A percentile compares a stretch with the other conserved stretches of the same genome.
Evolutionary conservation across 2,888 invertebrate genomes (phyloP).

Genomic region (Pardosa pseudoannulata): DNA sequence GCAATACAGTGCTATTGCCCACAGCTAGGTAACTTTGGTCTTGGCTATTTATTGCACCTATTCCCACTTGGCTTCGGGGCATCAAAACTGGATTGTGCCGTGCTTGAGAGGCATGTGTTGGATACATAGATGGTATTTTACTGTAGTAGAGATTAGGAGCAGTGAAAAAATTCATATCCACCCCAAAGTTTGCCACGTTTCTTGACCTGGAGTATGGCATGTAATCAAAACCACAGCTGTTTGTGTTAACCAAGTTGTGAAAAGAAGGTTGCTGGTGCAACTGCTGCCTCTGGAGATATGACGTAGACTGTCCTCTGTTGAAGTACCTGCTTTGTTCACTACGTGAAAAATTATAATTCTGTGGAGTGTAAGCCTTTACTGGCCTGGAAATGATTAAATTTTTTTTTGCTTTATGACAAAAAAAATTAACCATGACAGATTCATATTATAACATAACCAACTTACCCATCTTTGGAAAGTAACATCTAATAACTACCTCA

Average conservation of each 20-base stretch:
- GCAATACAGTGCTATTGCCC: slow-evolving; percentile 43
- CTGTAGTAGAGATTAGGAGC: slow-evolving; percentile 62
- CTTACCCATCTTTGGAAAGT: too few species aligned
- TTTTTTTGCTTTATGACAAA: slow-evolving; percentile 5
- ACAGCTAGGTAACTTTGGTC: slow-evolving; percentile 65
- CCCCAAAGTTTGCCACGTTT: slow-evolving; percentile 55
- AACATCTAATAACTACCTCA: too few species aligned
- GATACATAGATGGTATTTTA: slow-evolving; percentile 56
- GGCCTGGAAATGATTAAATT: slow-evolving; percentile 65
- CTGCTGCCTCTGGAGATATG: slow-evolving; percentile 56
- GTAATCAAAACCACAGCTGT: slow-evolving; percentile 57
- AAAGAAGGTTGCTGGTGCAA: slow-evolving; percentile 58
- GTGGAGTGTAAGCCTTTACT: slow-evolving; percentile 65
- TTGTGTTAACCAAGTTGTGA: slow-evolving; percentile 57
- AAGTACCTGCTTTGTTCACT: slow-evolving; percentile 68
- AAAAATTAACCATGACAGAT: too few species aligned
- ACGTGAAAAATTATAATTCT: slow-evolving; percentile 70
- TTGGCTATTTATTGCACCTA: slow-evolving; percentile 68
- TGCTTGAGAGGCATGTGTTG: slow-evolving; percentile 54
- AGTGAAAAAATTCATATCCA: slow-evolving; percentile 67
- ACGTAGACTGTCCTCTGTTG: slow-evolving; percentile 54
- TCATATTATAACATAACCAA: too few species aligned
- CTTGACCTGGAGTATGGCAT: slow-evolving; percentile 59
- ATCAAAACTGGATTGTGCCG: slow-evolving; percentile 55
- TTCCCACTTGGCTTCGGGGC: slow-evolving; percentile 47